Evolutionary conservation across 2,888 invertebrate genomes (phyloP), one percentile per base, ranked within the genome.

Genomic region (Amiota mariae): DNA sequence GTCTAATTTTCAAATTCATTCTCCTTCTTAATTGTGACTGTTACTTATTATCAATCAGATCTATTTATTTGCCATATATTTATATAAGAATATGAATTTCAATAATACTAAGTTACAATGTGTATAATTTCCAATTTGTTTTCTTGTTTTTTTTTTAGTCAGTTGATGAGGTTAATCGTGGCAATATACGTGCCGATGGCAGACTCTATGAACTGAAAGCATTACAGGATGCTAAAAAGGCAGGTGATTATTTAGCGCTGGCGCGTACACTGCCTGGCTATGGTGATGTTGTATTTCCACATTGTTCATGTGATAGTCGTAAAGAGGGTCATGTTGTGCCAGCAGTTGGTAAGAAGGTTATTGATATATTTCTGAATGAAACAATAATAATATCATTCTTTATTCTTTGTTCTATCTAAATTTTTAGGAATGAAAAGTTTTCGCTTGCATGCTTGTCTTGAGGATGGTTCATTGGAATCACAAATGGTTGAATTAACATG

Each of bases 201-300:
- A 94, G 97, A 64, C 92, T 98, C 20, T 99, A 98, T 91, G 98
- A 99, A 90, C 92, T 99, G 77, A 99, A 98, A 91, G 97, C 98
- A 49, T 91, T 98, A 73, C 98, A 98, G 90, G 96, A 98, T 88
- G 93, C 95, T 84, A 94, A 94, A 75, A 94, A 97, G 84, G 96
- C 96, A 77, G 90, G 93, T 73, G 96, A 97, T 91, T 98, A 98
- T 90, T 92, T 98, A 76, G 93, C 94, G 76, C 90, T 96, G 80
- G 98, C 96, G 18, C 93, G 97, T 74, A 92, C 94, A 79, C 91
- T 98, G 82, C 95, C 96, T 71, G 99, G 98, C 67, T 99, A 99
- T 91, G 98, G 97, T 0, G 95, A 96, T 88, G 93, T 98, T 13
- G 95, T 96, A 70, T 98, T 99, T 91, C 99, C 99, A 47, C 97